Percentiles rank a stretch among this genome's conserved stretches.
phyloP scores from a whole-genome alignment of 2,113 vertebrate genomes.

The Silurus meridionalis region DNA sequence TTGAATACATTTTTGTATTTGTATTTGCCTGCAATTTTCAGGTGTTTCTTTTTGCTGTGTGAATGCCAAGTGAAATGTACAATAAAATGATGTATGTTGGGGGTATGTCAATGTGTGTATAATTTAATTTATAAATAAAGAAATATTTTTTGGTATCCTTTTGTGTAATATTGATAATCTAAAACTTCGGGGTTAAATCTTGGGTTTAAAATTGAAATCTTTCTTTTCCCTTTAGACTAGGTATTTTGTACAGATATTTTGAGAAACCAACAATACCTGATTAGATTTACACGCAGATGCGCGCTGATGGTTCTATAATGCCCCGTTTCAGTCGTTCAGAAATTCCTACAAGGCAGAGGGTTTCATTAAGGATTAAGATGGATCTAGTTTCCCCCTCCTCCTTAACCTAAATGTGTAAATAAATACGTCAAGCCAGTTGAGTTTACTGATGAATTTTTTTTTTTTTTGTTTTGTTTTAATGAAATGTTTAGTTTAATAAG shows the following conservation, averaged over 20 bases:
- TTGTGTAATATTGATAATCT: slow-evolving; percentile 91
- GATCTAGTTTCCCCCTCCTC: not conserved
- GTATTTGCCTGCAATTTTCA: slow-evolving; percentile 86
- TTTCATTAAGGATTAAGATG: slow-evolving; percentile 26
- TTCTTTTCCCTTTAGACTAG: not conserved
- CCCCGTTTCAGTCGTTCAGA: not conserved
- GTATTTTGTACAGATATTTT: slow-evolving; percentile 40
- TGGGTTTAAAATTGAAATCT: not conserved
- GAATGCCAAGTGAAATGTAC: slow-evolving; percentile 80
- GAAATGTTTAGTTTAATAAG: slow-evolving; percentile 41
- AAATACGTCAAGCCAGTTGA: slow-evolving; percentile 3
- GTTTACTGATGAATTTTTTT: slow-evolving; percentile 29
- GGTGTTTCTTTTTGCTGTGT: slow-evolving; percentile 80
- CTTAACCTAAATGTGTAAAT: slow-evolving; percentile 43
- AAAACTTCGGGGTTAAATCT: slow-evolving; percentile 55
- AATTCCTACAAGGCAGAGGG: not conserved
- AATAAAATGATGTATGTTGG: slow-evolving; percentile 47
- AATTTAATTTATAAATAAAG: slow-evolving; percentile 98
- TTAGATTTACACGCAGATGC: slow-evolving; percentile 1
- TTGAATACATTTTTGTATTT: slow-evolving; percentile 99
- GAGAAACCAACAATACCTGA: slow-evolving; percentile 10
- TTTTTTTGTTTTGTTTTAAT: slow-evolving; percentile 35
- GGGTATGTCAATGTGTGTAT: slow-evolving; percentile 72
- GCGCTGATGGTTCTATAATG: not conserved
- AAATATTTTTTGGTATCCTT: slow-evolving; percentile 94